Conservation (phyloP, 2,888 invertebrate species). For the Hypomecis punctinalis region DNA sequence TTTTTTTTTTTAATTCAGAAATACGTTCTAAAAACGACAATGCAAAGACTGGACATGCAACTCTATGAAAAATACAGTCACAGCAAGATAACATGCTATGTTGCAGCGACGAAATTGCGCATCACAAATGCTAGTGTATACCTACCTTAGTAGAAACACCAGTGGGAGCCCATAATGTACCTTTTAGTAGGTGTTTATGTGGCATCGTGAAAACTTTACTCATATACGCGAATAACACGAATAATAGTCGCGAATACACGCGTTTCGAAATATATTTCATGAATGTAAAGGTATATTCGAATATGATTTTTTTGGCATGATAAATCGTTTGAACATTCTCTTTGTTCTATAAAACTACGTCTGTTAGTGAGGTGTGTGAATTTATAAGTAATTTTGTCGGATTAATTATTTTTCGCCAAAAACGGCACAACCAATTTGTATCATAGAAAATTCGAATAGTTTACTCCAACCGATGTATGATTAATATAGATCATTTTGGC, state of each 20-base stretch:
- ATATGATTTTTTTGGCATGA: not conserved
- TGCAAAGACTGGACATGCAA: no score
- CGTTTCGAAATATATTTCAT: not conserved
- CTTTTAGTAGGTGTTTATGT: constrained; percentile 19
- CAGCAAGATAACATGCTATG: no score
- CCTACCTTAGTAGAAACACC: not conserved
- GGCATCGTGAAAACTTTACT: constrained; percentile 18
- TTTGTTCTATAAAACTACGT: not conserved
- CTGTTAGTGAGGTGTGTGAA: not conserved
- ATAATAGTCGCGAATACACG: not conserved
- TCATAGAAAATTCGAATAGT: no score
- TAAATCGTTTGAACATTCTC: constrained; percentile 8
- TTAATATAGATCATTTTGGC: no score
- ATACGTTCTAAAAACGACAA: no score
- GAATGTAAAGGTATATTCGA: constrained; percentile 10
- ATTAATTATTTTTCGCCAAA: no score
- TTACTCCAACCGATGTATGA: no score
- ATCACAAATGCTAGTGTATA: not conserved
- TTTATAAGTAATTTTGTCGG: not conserved
- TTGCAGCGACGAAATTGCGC: no score
- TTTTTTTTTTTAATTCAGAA: no score
- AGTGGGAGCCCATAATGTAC: constrained; percentile 4
- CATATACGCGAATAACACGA: constrained; percentile 13
- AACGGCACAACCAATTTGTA: no score
- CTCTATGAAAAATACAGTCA: no score